Evolutionary conservation across 2,888 invertebrate species (phyloP).

Genomic region (Heliconius erato): DNA sequence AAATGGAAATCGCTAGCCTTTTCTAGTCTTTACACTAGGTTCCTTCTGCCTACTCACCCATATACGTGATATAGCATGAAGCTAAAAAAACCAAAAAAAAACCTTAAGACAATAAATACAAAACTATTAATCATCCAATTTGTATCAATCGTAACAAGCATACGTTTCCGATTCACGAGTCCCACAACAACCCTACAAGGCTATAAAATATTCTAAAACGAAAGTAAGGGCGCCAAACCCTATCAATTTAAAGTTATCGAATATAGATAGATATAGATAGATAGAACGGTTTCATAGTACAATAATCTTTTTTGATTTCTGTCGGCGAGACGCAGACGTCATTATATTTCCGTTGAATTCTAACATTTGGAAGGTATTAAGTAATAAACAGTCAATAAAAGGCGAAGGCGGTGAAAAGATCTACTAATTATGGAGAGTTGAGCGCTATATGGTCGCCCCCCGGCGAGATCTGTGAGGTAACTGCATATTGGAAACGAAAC

Average conservation of each 20-base stretch:
- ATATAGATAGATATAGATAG: background rate
- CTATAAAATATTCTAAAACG: constrained; percentile 28
- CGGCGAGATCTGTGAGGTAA: constrained; percentile 55
- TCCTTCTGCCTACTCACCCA: too few relatives aligned
- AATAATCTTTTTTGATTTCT: constrained; percentile 40
- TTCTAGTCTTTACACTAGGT: background rate
- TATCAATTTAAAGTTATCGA: background rate
- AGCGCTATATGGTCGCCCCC: constrained; percentile 69
- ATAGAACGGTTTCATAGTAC: constrained; percentile 29
- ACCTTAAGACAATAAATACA: background rate
- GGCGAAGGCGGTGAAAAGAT: constrained; percentile 59
- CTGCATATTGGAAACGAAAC: constrained; percentile 78
- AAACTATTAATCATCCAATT: constrained; percentile 15
- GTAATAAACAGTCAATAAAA: constrained; percentile 82
- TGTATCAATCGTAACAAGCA: constrained; percentile 23
- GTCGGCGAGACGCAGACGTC: constrained; percentile 41
- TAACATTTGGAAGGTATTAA: constrained; percentile 67
- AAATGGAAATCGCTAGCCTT: background rate
- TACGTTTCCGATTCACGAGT: constrained; percentile 31
- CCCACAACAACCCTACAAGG: constrained; percentile 27
- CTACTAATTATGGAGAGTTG: constrained; percentile 82
- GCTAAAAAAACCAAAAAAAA: background rate
- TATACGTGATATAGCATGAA: background rate
- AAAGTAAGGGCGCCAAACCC: constrained; percentile 33
- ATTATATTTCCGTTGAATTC: constrained; percentile 43